Evolutionary conservation across 2,888 invertebrate genomes (phyloP), one percentile per base, ranked within the genome.

Genomic region (Acrobasis suavella): DNA sequence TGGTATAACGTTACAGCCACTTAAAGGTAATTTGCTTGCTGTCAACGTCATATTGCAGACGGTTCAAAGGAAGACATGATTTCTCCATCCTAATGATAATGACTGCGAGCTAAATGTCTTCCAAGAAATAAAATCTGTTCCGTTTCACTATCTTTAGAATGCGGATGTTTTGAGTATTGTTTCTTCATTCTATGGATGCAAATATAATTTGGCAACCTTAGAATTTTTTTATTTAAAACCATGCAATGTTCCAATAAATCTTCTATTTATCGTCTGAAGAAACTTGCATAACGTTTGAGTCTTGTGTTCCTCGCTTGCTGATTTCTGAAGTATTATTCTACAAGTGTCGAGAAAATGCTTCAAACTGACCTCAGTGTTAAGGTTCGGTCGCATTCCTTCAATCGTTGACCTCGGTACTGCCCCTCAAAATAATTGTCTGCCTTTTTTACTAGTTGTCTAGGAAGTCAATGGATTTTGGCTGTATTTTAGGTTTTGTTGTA

Each of bases 1-100:
- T 64, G 66, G 46, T 66, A 38, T 60, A 60, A 60, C 50, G 50
- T 60, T 50, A 50, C 42, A 42, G 14, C 8, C 38, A 54, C 32
- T 54, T 32, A 14, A 54, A 42, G 22, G 17, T 56, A 14, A 56
- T 56, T 42, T 56, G 46, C 7, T 56, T 42, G 42, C 42, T 2
- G 22, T 42, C 6, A 9, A 38, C 54, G n/a, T 14, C 22, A 50
- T 15, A 50, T 37, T 37, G 38, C 12, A 46, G n/a, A 46, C n/a
- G 2, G 12, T 12, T 12, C 12, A 46, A 46, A 14, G 46, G 7
- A 46, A 1, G n/a, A n/a, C 46, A 46, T 7, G 46, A 46, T 46
- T 5, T 12, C 46, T 12, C 46, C n/a, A 14, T 46, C 46, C n/a
- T 46, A 42, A 8, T 12, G 10, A 14, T 10, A 42, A 42, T 14